Percentiles rank a stretch among this genome's conserved stretches.
phyloP scores from a whole-genome alignment of 2,888 invertebrate genomes.

The Dynastes grantii region DNA sequence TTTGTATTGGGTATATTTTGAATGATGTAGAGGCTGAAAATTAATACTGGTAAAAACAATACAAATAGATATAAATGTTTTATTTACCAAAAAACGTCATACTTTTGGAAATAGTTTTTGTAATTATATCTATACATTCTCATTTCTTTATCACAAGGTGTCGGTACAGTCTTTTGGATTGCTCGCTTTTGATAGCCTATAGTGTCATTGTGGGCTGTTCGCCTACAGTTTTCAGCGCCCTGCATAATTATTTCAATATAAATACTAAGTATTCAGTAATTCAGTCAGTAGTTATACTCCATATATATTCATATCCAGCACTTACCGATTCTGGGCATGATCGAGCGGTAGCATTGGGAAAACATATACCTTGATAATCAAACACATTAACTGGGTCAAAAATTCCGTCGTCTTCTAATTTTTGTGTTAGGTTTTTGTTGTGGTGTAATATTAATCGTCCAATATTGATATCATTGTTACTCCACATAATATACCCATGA shows the following conservation, averaged over 20 bases:
- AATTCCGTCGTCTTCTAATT: constrained; percentile 73
- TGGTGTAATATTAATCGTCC: constrained; percentile 56
- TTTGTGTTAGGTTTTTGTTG: constrained; percentile 45
- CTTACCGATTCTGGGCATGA: constrained; percentile 65
- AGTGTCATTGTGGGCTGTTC: constrained; percentile 53
- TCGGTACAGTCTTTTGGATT: constrained; percentile 79
- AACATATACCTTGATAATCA: constrained; percentile 93
- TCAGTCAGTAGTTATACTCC: neutral
- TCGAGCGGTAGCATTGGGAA: constrained; percentile 72
- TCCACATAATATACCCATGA: constrained; percentile 90
- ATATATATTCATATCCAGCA: constrained; percentile 51
- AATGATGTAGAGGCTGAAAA: constrained; percentile 79
- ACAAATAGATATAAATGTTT: neutral
- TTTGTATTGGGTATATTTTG: constrained; percentile 85
- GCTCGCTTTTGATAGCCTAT: constrained; percentile 52
- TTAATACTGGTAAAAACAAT: neutral
- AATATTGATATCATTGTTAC: constrained; percentile 75
- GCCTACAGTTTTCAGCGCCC: constrained; percentile 54
- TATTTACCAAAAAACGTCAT: constrained; percentile 53
- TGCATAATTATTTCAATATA: constrained; percentile 42
- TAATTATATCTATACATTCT: constrained; percentile 65
- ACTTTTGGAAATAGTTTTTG: constrained; percentile 31
- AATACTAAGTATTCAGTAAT: neutral
- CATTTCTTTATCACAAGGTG: constrained; percentile 86
- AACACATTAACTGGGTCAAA: constrained; percentile 83